These are phyloP conservation scores for Pterostichus madidus DNA, from an alignment of 2,888 invertebrate genomes.

Conservation along the genomic window DNA sequence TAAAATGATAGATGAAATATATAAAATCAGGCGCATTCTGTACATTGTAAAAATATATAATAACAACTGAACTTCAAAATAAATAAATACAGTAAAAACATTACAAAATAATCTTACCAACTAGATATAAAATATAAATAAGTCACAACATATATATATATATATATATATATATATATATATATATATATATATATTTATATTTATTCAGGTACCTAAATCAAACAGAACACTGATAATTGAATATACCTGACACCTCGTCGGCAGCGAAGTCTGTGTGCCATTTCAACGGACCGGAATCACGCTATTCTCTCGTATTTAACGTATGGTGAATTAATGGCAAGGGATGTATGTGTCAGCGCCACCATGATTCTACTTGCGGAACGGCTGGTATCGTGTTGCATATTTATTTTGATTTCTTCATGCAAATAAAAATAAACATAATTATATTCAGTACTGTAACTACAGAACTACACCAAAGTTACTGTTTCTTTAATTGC, in stretches of 20 bases:
- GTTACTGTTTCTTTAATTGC: too few relatives aligned
- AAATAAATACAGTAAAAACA: too few relatives aligned
- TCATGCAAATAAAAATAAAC: constrained; percentile 23
- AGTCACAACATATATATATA: too few relatives aligned
- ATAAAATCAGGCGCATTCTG: too few relatives aligned
- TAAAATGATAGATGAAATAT: too few relatives aligned
- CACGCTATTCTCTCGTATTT: constrained; percentile 16
- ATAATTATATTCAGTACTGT: background rate
- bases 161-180: too few relatives aligned
- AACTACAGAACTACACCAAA: too few relatives aligned
- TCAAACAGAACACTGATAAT: constrained; percentile 45
- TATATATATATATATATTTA: too few relatives aligned
- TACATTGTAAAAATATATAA: too few relatives aligned
- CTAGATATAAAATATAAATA: constrained; percentile 8
- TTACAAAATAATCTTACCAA: too few relatives aligned
- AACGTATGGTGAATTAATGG: too few relatives aligned
- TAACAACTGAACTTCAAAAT: too few relatives aligned
- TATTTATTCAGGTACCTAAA: constrained; percentile 38
- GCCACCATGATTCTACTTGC: background rate
- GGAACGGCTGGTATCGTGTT: background rate
- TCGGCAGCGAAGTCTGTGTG: background rate
- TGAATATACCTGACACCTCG: constrained; percentile 39
- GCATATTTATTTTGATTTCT: constrained; percentile 11
- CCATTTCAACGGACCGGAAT: constrained; percentile 9
- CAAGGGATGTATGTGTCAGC: background rate